phyloP scores from a whole-genome alignment of 2,797 vertebrate species.

The Trachurus trachurus region DNA sequence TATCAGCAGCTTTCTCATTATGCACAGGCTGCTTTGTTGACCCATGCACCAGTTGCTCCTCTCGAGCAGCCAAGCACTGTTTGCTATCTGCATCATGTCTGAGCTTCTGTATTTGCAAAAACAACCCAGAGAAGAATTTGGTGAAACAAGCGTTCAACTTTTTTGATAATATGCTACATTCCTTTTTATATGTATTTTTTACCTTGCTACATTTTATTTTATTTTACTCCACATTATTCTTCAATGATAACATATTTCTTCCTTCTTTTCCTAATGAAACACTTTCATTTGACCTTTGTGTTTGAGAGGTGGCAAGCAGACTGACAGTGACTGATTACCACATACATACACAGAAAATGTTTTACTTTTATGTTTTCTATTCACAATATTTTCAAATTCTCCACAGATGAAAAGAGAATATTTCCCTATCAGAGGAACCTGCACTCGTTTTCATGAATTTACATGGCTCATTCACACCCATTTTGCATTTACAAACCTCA shows the following conservation, averaged over 20 bases:
- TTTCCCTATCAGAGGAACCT: slow-evolving; percentile 14
- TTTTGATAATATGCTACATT: too few species aligned
- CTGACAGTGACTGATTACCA: background rate
- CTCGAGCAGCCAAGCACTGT: too few species aligned
- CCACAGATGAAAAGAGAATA: background rate
- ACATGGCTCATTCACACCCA: background rate
- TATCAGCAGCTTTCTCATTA: too few species aligned
- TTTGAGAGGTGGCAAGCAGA: background rate
- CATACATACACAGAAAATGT: background rate
- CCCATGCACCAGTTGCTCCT: too few species aligned
- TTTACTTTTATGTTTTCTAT: background rate
- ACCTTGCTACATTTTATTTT: background rate
- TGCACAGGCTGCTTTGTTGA: too few species aligned
- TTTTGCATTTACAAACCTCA: slow-evolving; percentile 12
- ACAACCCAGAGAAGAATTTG: too few species aligned
- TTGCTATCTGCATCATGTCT: too few species aligned
- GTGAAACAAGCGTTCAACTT: too few species aligned
- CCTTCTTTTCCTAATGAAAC: background rate
- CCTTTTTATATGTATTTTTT: background rate
- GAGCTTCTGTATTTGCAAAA: too few species aligned
- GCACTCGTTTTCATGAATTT: background rate
- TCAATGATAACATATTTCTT: background rate
- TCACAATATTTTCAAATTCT: background rate
- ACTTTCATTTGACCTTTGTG: background rate
- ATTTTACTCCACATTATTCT: background rate